Evolutionary conservation across 2,888 invertebrate species (phyloP).

Genomic region (Perdita meconis): DNA sequence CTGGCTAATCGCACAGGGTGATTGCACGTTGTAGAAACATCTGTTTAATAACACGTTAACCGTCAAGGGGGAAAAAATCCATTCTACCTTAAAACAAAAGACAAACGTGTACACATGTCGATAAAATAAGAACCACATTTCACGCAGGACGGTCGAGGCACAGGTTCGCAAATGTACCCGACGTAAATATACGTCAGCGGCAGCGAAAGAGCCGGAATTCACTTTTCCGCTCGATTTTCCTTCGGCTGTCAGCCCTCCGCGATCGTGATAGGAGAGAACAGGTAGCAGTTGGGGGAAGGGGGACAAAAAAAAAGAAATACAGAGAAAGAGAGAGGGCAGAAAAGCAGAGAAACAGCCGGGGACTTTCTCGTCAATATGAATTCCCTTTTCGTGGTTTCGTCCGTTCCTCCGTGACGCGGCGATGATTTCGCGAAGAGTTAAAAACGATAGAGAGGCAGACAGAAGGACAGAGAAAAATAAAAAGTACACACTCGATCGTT

Average conservation of each 20-base stretch:
- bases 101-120: background rate
- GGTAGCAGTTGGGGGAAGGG: conserved; percentile 86
- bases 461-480: background rate
- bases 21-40: too few relatives aligned
- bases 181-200: conserved; percentile 2
- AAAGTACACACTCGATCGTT: conserved; percentile 29
- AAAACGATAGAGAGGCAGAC: background rate
- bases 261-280: conserved; percentile 48
- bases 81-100: background rate
- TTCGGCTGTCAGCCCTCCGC: conserved; percentile 38
- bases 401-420: conserved; percentile 32
- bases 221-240: conserved; percentile 22
- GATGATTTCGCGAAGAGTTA: conserved; percentile 24
- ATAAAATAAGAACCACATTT: background rate
- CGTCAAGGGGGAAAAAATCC: background rate
- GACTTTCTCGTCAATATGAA: conserved; percentile 52
- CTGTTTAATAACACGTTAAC: too few relatives aligned
- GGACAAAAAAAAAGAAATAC: conserved; percentile 26
- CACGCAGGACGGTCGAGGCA: background rate
- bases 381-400: conserved; percentile 40
- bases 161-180: conserved; percentile 3
- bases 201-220: conserved; percentile 41
- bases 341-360: conserved; percentile 33
- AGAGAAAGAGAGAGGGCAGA: conserved; percentile 35
- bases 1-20: too few relatives aligned